Evolutionary conservation across 2,888 invertebrate genomes (phyloP).

Genomic region (Chydorus sphaericus): DNA sequence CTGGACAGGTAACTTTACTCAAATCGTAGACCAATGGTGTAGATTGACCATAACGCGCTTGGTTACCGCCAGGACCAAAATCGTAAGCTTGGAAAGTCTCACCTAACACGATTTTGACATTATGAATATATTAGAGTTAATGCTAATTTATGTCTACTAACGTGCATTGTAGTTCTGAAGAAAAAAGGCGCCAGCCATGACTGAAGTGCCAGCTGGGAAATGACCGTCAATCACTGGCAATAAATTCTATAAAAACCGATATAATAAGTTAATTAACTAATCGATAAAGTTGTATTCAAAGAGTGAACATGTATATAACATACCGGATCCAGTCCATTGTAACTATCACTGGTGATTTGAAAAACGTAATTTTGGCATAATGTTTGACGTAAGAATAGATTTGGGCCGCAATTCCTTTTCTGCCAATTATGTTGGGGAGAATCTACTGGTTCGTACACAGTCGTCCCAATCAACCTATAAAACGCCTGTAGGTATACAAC

Average conservation of each 20-base stretch:
- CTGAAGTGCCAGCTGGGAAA: constrained; percentile 26
- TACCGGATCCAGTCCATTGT: constrained; percentile 26
- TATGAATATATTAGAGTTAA: background rate
- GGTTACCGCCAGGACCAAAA: constrained; percentile 18
- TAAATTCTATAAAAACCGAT: constrained; percentile 22
- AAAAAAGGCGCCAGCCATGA: constrained; percentile 25
- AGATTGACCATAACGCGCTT: constrained; percentile 15
- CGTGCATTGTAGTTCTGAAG: constrained; percentile 19
- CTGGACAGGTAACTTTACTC: constrained; percentile 14
- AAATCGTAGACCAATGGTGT: constrained; percentile 19
- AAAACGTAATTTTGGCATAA: constrained; percentile 33
- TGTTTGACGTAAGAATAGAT: constrained; percentile 34
- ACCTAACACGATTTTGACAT: background rate
- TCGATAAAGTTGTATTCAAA: background rate
- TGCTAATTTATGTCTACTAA: too few species aligned
- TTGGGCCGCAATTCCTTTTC: constrained; percentile 43
- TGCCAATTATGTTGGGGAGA: constrained; percentile 43
- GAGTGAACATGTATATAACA: background rate
- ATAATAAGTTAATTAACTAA: too few species aligned
- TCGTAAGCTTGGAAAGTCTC: background rate
- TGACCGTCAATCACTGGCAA: constrained; percentile 27
- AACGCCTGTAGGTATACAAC: too few species aligned
- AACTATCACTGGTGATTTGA: constrained; percentile 29
- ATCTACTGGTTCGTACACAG: constrained; percentile 29
- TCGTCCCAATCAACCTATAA: background rate